Conservation (phyloP, 2,888 invertebrate genomes). For the Temnothorax ravouxi region DNA sequence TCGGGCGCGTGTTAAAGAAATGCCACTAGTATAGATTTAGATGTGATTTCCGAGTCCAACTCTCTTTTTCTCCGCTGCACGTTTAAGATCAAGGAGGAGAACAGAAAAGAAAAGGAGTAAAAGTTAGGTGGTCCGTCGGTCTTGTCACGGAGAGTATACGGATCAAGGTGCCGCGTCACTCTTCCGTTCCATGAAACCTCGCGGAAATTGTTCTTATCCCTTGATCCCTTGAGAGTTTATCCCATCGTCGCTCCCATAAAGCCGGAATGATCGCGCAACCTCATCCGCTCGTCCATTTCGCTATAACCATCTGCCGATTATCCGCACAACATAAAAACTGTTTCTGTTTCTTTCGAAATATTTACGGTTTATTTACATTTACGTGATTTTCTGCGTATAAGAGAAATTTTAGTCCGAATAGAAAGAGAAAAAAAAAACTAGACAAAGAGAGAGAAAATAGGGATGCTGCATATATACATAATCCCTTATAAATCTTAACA, state of each 20-base stretch:
- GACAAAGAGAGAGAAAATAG: neutral
- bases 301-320: conserved; percentile 62
- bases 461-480: neutral
- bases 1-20: neutral
- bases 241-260: conserved; percentile 74
- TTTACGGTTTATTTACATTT: neutral
- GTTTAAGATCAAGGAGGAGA: neutral
- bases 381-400: neutral
- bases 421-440: neutral
- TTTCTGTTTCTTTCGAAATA: conserved; percentile 7
- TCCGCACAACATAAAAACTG: conserved; percentile 27
- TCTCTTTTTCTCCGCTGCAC: neutral
- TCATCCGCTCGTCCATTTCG: conserved; percentile 56
- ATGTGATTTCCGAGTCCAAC: conserved; percentile 6
- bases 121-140: conserved; percentile 55
- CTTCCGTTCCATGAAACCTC: conserved; percentile 74
- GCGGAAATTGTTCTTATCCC: conserved; percentile 81
- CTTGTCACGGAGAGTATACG: conserved; percentile 65
- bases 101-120: neutral
- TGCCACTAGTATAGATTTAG: neutral
- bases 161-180: conserved; percentile 74
- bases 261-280: conserved; percentile 65
- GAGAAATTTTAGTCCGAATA: neutral
- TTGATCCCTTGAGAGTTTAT: conserved; percentile 80
- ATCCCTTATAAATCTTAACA: too few relatives aligned